phyloP scores from a whole-genome alignment of 2,113 vertebrate species.

The Andinoacara biseriatus region DNA sequence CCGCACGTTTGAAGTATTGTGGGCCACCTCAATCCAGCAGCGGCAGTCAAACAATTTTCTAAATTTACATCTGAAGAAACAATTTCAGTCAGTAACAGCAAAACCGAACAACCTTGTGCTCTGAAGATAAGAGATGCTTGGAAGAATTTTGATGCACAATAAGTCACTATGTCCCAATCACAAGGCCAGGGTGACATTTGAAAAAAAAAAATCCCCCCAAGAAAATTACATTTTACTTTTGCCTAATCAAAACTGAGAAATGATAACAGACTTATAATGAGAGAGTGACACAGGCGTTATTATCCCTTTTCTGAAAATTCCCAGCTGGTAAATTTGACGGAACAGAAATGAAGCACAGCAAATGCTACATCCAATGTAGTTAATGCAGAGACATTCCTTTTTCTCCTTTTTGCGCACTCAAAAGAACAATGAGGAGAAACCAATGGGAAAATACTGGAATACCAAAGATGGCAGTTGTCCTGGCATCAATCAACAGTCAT shows the following conservation, averaged over 20 bases:
- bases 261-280: background rate
- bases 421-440: background rate
- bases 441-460: background rate
- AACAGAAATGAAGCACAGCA: background rate
- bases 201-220: background rate
- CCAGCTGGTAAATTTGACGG: background rate
- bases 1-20: background rate
- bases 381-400: background rate
- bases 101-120: background rate
- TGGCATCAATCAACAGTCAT: background rate
- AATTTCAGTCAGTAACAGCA: background rate
- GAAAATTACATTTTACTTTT: slow-evolving; percentile 2
- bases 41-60: background rate
- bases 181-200: background rate
- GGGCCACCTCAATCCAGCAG: background rate
- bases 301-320: background rate
- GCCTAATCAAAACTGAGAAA: background rate
- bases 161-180: background rate
- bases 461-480: background rate
- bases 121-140: background rate
- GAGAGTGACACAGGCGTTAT: background rate
- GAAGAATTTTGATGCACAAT: background rate
- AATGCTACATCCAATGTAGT: background rate
- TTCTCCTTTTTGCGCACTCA: background rate
- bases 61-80: background rate